Evolutionary conservation across 1,140 invertebrate genomes (phyloP).

Genomic region (Ericerus pela): DNA sequence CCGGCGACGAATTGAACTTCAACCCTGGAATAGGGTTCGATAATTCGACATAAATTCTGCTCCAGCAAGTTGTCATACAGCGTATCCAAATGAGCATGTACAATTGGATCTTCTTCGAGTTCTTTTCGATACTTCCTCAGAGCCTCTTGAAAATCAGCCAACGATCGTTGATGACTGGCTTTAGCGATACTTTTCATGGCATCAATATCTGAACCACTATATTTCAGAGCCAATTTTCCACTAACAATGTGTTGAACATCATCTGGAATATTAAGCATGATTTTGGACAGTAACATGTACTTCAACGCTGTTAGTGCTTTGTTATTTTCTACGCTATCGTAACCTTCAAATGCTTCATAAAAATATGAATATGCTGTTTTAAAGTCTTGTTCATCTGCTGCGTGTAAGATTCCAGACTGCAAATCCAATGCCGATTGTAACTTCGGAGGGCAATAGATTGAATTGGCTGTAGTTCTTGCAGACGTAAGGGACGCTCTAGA

Average conservation of each 20-base stretch:
- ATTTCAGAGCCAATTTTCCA: constrained; percentile 92
- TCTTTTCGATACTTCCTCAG: constrained; percentile 75
- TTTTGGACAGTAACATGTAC: constrained; percentile 98
- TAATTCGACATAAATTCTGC: constrained; percentile 95
- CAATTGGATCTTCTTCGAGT: constrained; percentile 90
- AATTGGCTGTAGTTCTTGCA: constrained; percentile 95
- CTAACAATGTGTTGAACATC: constrained; percentile 91
- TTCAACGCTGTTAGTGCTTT: constrained; percentile 89
- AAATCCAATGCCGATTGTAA: constrained; percentile 92
- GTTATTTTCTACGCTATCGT: constrained; percentile 78
- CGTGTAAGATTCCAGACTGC: constrained; percentile 96
- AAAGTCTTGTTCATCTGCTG: constrained; percentile 97
- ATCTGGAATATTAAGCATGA: constrained; percentile 90
- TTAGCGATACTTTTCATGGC: constrained; percentile 95
- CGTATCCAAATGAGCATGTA: constrained; percentile 87
- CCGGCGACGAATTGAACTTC: constrained; percentile 65
- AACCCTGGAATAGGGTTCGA: constrained; percentile 95
- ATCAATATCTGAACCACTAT: constrained; percentile 87
- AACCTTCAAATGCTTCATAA: constrained; percentile 99
- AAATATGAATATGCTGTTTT: constrained; percentile 99
- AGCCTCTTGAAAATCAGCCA: constrained; percentile 87
- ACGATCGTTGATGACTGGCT: constrained; percentile 87
- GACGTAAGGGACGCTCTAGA: constrained; percentile 93
- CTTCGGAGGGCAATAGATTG: constrained; percentile 97
- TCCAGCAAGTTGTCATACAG: constrained; percentile 98